Conservation (phyloP, 2,888 invertebrate species). For the Noctuana brunneofusca region DNA sequence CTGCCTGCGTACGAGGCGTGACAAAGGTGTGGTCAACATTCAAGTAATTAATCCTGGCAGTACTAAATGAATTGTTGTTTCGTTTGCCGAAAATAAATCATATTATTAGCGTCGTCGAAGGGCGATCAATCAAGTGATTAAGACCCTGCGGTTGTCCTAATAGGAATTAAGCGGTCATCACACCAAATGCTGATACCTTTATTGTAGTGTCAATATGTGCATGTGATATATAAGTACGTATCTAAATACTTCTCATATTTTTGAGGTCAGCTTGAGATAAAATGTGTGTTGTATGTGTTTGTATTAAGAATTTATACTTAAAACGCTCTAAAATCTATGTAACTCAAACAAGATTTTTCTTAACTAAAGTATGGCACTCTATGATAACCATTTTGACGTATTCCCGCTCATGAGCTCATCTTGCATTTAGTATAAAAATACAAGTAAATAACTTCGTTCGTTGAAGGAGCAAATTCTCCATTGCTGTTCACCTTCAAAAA, state of each 20-base stretch:
- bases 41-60: constrained; percentile 77
- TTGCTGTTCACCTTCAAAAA: too few relatives aligned
- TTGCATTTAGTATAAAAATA: too few relatives aligned
- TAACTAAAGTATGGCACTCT: too few relatives aligned
- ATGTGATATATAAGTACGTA: background rate
- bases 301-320: too few relatives aligned
- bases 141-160: constrained; percentile 63
- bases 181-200: constrained; percentile 7
- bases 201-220: background rate
- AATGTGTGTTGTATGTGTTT: too few relatives aligned
- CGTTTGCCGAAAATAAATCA: constrained; percentile 65
- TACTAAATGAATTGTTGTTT: constrained; percentile 56
- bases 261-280: too few relatives aligned
- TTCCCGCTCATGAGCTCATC: too few relatives aligned
- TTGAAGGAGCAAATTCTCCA: too few relatives aligned
- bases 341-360: too few relatives aligned
- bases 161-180: constrained; percentile 56
- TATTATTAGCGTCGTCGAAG: constrained; percentile 63
- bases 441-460: too few relatives aligned
- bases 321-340: too few relatives aligned
- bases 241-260: background rate
- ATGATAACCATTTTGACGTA: too few relatives aligned
- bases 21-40: constrained; percentile 76
- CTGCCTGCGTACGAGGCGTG: constrained; percentile 62
- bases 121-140: constrained; percentile 72